A percentile compares a stretch with the other conserved stretches of the same genome.
These are phyloP conservation scores for Loris lydekkerianus DNA, from an alignment of 2,797 vertebrate genomes.

Conservation along the genomic window DNA sequence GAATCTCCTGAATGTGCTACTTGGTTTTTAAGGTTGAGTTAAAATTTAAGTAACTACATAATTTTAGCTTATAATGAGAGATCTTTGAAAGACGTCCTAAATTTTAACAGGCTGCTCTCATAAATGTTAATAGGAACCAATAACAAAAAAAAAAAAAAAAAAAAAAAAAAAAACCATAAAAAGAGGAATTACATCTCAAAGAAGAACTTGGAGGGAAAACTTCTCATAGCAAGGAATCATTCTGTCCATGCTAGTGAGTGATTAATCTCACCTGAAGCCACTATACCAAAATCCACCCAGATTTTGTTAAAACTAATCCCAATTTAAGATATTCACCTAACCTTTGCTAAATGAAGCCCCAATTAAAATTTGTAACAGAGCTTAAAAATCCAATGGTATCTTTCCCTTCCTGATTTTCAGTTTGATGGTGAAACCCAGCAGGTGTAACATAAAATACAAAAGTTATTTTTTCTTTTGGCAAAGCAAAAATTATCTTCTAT, in stretches of 20 bases:
- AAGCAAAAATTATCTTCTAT: slow-evolving; percentile 74
- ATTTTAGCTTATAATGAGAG: slow-evolving; percentile 31
- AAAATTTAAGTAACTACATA: slow-evolving; percentile 30
- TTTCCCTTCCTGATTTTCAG: slow-evolving; percentile 41
- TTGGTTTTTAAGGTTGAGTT: slow-evolving; percentile 13
- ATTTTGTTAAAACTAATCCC: slow-evolving; percentile 35
- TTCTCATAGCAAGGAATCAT: not conserved
- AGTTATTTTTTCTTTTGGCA: slow-evolving; percentile 78
- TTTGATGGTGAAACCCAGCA: slow-evolving; percentile 61
- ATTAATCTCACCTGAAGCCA: not conserved
- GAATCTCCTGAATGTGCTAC: not conserved
- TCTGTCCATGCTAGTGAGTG: not conserved
- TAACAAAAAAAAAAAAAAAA: not conserved
- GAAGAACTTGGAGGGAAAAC: not conserved
- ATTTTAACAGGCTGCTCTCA: not conserved
- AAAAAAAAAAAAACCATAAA: not conserved
- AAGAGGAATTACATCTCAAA: not conserved
- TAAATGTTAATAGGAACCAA: not conserved
- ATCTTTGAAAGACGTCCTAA: not conserved
- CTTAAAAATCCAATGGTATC: slow-evolving; percentile 40
- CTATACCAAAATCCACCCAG: not conserved
- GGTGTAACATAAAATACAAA: slow-evolving; percentile 60
- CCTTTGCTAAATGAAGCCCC: slow-evolving; percentile 25
- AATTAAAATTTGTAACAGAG: slow-evolving; percentile 60
- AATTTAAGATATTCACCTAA: slow-evolving; percentile 20